Base-by-base conservation (phyloP, 2,113 vertebrate species). In the Coregonus clupeaformis region DNA sequence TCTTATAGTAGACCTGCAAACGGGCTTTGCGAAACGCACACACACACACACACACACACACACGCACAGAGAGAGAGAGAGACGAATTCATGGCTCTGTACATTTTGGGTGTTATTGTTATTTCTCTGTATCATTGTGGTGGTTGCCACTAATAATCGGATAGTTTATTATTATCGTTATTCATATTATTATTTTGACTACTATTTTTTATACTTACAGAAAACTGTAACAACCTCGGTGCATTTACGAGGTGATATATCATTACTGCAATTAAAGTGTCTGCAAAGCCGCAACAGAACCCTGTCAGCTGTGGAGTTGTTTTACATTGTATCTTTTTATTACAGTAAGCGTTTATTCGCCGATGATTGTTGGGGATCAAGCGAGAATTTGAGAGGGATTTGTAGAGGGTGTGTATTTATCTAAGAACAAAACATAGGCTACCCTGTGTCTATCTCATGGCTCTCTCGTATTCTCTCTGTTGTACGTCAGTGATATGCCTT, bases 321-420 rank as follows among this genome's bases (percentile, higher is more conserved):
- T 49, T 69, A 22, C 30, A 62, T 29, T 69, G 57, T 68, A 68
- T 74, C 66, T 68, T 49, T 73, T 49, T 24, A 27, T 60, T 73
- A 16, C 30, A 29, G 22, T 65, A 16, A 65, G 14, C 60, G 55
- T 60, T 36, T 62, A 72, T 49, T 69, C 68, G 24, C 45, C 5
- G n/a, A 49, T 71, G 25, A 55, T 67, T 67, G 65, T 60, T 60
- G 27, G 27, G 73, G 64, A 68, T 68, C 73, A 59, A 18, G 57
- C 32, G 7, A 62, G n/a, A 67, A 62, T 72, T 72, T 60, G 32
- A 72, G 66, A 63, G 14, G 45, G 63, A 32, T 63, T 66, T 69
- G 36, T 62, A 76, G 55, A 63, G 24, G 59, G 32, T 76, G 24
- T 76, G 24, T 76, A 29, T 76, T 74, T 76, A 49, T 70, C 42